Percentiles rank a stretch among this genome's conserved stretches.
These are phyloP conservation scores for Hydrocynus forskahlii DNA, from an alignment of 2,797 vertebrate genomes.

Conservation along the genomic window DNA sequence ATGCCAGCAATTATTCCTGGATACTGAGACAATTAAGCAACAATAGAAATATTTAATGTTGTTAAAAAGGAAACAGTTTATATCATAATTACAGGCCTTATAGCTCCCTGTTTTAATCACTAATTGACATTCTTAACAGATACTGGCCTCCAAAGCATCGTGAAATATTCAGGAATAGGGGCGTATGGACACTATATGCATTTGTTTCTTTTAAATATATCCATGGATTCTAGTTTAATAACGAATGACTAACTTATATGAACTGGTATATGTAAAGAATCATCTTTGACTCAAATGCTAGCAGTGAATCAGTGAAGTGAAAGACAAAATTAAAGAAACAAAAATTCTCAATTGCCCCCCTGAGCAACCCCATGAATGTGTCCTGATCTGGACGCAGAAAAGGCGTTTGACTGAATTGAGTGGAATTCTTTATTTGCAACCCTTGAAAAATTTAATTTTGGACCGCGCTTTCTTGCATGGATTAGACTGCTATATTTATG, in stretches of 20 bases:
- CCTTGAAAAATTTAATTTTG: too few relatives aligned
- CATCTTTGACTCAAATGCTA: background rate
- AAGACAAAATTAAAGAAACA: conserved; percentile 6
- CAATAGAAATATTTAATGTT: conserved; percentile 27
- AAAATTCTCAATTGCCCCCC: conserved; percentile 2
- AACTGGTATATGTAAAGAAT: background rate
- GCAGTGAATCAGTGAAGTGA: background rate
- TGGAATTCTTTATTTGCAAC: too few relatives aligned
- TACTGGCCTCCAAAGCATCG: background rate
- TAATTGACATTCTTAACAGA: background rate
- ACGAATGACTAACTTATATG: conserved; percentile 25
- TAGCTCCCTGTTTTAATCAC: background rate
- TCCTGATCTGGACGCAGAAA: too few relatives aligned
- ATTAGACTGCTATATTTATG: too few relatives aligned
- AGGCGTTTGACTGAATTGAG: too few relatives aligned
- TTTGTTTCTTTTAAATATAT: conserved; percentile 13
- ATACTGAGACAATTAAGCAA: conserved; percentile 32
- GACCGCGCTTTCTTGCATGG: too few relatives aligned
- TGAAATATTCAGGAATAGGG: conserved; percentile 23
- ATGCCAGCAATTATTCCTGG: conserved; percentile 49
- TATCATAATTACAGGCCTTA: background rate
- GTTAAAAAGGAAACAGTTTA: conserved; percentile 20
- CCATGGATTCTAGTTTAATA: conserved; percentile 48
- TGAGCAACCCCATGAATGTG: too few relatives aligned
- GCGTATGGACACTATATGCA: background rate